These are phyloP conservation scores for Trissolcus brochymenae DNA, from an alignment of 2,888 invertebrate genomes.

Conservation along the genomic window DNA sequence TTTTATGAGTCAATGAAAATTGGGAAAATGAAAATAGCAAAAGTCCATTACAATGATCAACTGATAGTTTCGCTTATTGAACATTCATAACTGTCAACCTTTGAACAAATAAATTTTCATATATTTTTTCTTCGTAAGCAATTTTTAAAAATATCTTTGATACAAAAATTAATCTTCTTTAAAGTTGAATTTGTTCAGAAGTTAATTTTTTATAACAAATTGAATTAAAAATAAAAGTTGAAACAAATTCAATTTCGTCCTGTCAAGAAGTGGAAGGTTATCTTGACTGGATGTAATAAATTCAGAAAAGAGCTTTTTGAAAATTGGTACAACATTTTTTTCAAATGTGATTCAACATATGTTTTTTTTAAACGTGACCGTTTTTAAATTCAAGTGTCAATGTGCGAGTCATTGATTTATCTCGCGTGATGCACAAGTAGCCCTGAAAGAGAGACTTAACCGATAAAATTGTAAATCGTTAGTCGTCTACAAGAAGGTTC, in stretches of 20 bases:
- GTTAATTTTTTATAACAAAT: too few relatives aligned
- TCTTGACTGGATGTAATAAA: background rate
- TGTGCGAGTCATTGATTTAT: constrained; percentile 24
- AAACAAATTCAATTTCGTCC: background rate
- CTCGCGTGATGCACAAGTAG: constrained; percentile 26
- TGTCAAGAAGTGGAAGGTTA: background rate
- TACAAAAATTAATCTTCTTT: too few relatives aligned
- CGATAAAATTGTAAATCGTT: constrained; percentile 60
- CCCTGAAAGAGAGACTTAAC: constrained; percentile 31
- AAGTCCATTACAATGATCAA: constrained; percentile 8
- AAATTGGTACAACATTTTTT: background rate
- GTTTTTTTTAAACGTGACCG: background rate
- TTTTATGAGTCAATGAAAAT: background rate
- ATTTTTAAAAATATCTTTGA: too few relatives aligned
- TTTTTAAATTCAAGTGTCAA: constrained; percentile 9
- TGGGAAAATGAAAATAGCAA: constrained; percentile 16
- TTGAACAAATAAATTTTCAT: constrained; percentile 1
- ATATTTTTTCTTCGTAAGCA: background rate
- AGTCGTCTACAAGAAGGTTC: constrained; percentile 57
- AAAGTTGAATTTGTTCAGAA: too few relatives aligned
- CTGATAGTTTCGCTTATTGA: constrained; percentile 10
- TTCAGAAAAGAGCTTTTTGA: background rate
- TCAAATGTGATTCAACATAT: background rate
- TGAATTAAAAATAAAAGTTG: too few relatives aligned
- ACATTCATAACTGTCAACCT: constrained; percentile 16